A percentile compares a stretch with the other conserved stretches of the same genome.
Evolutionary conservation across 2,888 invertebrate genomes (phyloP).

Genomic region (Aethes cnicana): DNA sequence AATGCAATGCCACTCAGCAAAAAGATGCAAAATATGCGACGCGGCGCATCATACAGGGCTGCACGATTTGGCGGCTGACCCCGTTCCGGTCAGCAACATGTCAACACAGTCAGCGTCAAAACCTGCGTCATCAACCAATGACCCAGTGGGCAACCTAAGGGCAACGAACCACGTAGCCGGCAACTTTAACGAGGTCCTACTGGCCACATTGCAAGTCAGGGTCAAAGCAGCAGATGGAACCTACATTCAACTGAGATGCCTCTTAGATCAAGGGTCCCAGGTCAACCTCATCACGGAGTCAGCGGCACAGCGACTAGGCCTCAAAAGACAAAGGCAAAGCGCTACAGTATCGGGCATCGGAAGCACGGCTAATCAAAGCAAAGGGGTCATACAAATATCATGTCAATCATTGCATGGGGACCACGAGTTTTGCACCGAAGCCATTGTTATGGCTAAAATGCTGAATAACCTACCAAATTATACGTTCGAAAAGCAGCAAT

Average conservation of each 20-base stretch:
- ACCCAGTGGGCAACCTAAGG: background rate
- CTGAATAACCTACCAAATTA: background rate
- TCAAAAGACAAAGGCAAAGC: conserved; percentile 11
- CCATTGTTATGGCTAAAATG: conserved; percentile 22
- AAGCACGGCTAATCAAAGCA: conserved; percentile 8
- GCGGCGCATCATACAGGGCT: conserved; percentile 31
- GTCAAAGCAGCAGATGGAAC: conserved; percentile 20
- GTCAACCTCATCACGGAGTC: conserved; percentile 24
- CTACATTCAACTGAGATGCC: conserved; percentile 14
- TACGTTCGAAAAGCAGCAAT: background rate
- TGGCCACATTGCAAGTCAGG: background rate
- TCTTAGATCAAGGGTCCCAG: conserved; percentile 33
- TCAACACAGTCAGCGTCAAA: background rate
- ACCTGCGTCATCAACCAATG: background rate
- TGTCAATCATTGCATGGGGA: conserved; percentile 17
- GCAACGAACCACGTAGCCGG: conserved; percentile 2
- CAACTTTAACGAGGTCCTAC: background rate
- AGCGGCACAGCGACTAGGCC: conserved; percentile 24
- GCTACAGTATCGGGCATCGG: conserved; percentile 24
- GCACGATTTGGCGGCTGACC: too few relatives aligned
- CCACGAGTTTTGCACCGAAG: conserved; percentile 16
- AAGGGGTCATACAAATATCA: conserved; percentile 15
- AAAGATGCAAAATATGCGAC: conserved; percentile 34
- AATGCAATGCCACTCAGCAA: conserved; percentile 25
- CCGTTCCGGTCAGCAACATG: too few relatives aligned